Conservation (phyloP, 2,113 vertebrate genomes). For the Antechinus stuartii region DNA sequence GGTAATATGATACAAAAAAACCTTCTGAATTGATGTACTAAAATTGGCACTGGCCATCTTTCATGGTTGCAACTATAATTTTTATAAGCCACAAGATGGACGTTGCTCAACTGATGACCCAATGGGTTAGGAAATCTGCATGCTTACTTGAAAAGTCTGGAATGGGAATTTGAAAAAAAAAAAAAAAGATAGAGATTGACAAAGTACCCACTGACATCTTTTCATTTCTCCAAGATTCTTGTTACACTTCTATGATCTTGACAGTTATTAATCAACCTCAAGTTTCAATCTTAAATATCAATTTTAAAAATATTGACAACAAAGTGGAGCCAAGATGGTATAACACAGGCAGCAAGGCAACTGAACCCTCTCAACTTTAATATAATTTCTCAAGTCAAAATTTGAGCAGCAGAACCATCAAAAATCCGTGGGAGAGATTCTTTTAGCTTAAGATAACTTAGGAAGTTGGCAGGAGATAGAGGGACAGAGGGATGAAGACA, state of each 20-base stretch:
- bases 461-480: neutral
- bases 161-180: neutral
- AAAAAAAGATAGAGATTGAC: neutral
- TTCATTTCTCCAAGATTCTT: neutral
- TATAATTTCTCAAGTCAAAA: neutral
- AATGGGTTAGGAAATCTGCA: neutral
- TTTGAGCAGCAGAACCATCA: neutral
- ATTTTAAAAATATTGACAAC: neutral
- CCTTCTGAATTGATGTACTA: neutral
- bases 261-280: neutral
- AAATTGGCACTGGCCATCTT: neutral
- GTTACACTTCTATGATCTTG: neutral
- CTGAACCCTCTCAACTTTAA: neutral
- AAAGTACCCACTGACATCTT: neutral
- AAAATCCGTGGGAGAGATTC: neutral
- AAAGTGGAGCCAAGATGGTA: neutral
- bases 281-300: neutral
- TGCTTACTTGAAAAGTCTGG: neutral
- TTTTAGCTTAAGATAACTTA: neutral
- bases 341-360: neutral
- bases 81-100: neutral
- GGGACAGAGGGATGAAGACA: neutral
- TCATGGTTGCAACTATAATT: neutral
- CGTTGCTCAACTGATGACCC: neutral
- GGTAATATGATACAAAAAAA: neutral